Evolutionary conservation across 2,797 vertebrate species (phyloP).

Genomic region (Hozukius guyotensis): DNA sequence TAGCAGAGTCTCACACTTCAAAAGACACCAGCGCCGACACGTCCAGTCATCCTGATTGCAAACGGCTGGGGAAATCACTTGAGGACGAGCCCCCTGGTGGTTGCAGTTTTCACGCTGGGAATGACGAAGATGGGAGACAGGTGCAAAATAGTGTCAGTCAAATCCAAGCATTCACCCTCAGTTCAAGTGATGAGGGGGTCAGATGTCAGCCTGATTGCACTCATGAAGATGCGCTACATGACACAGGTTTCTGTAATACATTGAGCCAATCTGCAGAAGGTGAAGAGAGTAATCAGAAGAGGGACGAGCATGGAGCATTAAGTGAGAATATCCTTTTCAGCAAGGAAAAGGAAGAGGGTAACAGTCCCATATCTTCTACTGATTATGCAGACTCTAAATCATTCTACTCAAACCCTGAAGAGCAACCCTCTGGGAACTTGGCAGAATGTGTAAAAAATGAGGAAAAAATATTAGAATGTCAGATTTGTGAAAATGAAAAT

Average conservation of each 20-base stretch:
- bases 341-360: conserved; percentile 22
- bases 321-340: conserved; percentile 35
- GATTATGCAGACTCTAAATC: conserved; percentile 43
- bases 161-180: conserved; percentile 22
- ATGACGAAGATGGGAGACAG: conserved; percentile 28
- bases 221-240: conserved; percentile 31
- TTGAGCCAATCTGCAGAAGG: conserved; percentile 41
- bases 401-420: conserved; percentile 22
- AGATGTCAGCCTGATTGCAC: conserved; percentile 51
- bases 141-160: conserved; percentile 37
- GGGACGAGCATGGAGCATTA: conserved; percentile 18
- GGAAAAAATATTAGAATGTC: conserved; percentile 32
- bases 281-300: conserved; percentile 53
- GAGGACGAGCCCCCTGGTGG: conserved; percentile 41
- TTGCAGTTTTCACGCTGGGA: conserved; percentile 15
- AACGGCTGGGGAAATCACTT: conserved; percentile 49
- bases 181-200: conserved; percentile 36
- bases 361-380: conserved; percentile 23
- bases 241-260: conserved; percentile 15
- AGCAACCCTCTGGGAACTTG: conserved; percentile 35
- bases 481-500: conserved; percentile 52
- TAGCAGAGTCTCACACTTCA: conserved; percentile 37
- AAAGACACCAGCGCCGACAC: conserved; percentile 30
- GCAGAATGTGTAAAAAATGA: conserved; percentile 28
- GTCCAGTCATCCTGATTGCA: conserved; percentile 47